Evolutionary conservation across 2,797 vertebrate species (phyloP).

Genomic region (Diceros bicornis): DNA sequence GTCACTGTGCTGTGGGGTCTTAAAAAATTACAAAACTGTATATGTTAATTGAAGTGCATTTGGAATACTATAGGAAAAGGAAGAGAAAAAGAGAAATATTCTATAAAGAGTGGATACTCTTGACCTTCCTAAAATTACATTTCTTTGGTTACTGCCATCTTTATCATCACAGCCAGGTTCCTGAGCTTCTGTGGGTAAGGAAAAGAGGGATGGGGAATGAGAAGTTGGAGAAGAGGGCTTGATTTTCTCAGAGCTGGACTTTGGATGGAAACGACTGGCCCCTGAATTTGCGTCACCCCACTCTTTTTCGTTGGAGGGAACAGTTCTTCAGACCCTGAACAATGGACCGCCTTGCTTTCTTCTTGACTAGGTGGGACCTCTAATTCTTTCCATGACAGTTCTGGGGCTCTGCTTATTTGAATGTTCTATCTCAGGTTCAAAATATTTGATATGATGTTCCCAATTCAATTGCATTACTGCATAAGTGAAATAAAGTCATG

Average conservation of each 20-base stretch:
- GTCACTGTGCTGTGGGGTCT: background rate
- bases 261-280: background rate
- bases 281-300: background rate
- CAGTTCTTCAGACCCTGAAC: background rate
- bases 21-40: background rate
- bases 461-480: background rate
- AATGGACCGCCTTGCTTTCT: background rate
- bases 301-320: background rate
- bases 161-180: background rate
- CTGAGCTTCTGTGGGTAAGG: background rate
- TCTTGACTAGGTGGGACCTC: background rate
- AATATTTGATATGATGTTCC: background rate
- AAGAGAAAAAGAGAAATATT: slow-evolving; percentile 26
- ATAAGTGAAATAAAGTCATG: background rate
- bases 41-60: background rate
- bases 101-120: background rate
- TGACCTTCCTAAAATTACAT: background rate
- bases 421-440: background rate
- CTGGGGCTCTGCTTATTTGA: background rate
- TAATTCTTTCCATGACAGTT: background rate
- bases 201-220: background rate
- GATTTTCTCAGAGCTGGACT: background rate
- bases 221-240: background rate
- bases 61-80: background rate
- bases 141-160: background rate